These are phyloP conservation scores for Geotrypetes seraphini DNA, from an alignment of 2,797 vertebrate genomes.

Conservation along the genomic window DNA sequence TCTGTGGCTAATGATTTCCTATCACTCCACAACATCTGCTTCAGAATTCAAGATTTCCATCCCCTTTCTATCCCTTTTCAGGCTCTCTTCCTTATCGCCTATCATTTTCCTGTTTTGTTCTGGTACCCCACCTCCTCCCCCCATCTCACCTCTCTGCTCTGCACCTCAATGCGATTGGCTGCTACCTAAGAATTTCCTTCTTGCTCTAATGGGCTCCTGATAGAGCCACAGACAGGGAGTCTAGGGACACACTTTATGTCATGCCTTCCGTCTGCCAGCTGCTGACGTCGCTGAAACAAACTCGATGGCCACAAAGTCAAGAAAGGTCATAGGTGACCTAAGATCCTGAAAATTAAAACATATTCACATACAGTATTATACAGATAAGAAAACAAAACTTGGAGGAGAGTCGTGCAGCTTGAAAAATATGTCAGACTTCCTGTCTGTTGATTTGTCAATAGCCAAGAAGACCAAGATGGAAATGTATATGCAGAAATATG, in stretches of 20 bases:
- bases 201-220: neutral
- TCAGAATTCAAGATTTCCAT: constrained; percentile 3
- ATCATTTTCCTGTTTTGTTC: constrained; percentile 44
- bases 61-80: constrained; percentile 19
- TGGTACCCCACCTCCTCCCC: constrained; percentile 3
- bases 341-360: no score
- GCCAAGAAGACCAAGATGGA: constrained; percentile 13
- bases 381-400: no score
- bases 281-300: no score
- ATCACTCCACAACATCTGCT: accelerated
- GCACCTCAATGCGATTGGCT: constrained; percentile 13
- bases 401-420: neutral
- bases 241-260: constrained; percentile 4
- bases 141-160: constrained; percentile 2
- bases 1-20: constrained; percentile 16
- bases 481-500: constrained; percentile 4
- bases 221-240: constrained; percentile 23
- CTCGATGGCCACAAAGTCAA: no score
- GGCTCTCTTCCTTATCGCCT: constrained; percentile 34
- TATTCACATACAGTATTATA: no score
- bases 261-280: neutral
- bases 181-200: constrained; percentile 22
- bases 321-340: no score
- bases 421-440: constrained; percentile 6
- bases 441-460: constrained; percentile 19